Evolutionary conservation across 2,113 vertebrate species (phyloP).

Genomic region (Ceuthmochares aereus): DNA sequence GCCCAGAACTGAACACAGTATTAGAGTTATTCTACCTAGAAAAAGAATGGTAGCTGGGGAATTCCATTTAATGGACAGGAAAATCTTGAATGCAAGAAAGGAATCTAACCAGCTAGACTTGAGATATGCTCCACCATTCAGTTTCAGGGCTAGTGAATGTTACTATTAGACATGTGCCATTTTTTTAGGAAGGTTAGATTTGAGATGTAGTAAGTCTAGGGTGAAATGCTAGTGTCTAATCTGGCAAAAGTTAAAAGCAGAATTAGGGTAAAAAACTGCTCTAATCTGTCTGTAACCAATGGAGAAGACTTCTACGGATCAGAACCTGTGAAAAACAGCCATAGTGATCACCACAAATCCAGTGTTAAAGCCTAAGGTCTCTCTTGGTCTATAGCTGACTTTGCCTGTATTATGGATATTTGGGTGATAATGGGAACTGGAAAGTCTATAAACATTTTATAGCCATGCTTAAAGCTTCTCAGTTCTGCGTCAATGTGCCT

Average conservation of each 20-base stretch:
- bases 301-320: neutral
- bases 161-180: neutral
- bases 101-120: neutral
- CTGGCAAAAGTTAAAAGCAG: neutral
- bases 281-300: neutral
- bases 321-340: neutral
- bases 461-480: neutral
- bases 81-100: neutral
- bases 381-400: neutral
- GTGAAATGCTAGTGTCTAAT: neutral
- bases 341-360: neutral
- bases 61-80: neutral
- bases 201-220: neutral
- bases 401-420: neutral
- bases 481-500: neutral
- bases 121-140: fast-evolving
- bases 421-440: neutral
- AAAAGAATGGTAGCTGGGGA: neutral
- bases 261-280: neutral
- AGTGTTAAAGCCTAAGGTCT: neutral
- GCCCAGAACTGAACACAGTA: too few species aligned
- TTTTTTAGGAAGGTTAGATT: neutral
- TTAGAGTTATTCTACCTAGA: neutral
- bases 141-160: neutral
- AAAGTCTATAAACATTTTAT: neutral